Conservation (phyloP, 2,113 vertebrate species). For the Ageneiosus marmoratus region DNA sequence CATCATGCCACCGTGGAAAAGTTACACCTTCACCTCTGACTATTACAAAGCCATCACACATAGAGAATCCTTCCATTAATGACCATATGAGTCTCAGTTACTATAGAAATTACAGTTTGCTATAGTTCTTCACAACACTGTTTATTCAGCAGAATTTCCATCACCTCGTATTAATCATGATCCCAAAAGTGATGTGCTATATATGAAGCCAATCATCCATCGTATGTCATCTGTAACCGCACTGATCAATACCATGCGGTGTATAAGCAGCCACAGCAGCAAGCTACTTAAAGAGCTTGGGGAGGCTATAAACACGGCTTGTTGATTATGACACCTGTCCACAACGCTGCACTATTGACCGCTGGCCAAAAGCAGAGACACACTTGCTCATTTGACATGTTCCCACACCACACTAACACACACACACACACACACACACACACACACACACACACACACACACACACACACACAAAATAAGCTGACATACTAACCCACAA, state of each 20-base stretch:
- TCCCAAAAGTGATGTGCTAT: background rate
- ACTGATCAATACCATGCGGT: background rate
- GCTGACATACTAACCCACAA: constrained; percentile 28
- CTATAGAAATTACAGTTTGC: background rate
- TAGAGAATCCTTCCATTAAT: background rate
- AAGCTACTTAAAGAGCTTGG: background rate
- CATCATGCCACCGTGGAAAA: too few species aligned
- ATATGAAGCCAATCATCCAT: background rate
- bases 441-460: constrained; percentile 18
- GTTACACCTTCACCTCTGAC: background rate
- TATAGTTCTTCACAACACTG: background rate
- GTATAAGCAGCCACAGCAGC: background rate
- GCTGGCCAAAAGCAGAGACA: background rate
- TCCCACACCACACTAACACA: background rate
- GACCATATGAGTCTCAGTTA: background rate
- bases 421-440: constrained; percentile 18
- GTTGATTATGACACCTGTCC: constrained; percentile 28
- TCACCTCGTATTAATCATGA: background rate
- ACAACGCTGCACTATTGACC: constrained; percentile 23
- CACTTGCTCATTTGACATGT: background rate
- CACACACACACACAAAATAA: background rate
- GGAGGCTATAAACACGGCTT: constrained; percentile 33
- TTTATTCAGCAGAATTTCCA: background rate
- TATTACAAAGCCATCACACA: background rate
- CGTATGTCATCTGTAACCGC: background rate